Percentiles rank a stretch among this genome's conserved stretches.
Evolutionary conservation across 2,888 invertebrate genomes (phyloP).

Genomic region (Lordiphosa fenestrarum): DNA sequence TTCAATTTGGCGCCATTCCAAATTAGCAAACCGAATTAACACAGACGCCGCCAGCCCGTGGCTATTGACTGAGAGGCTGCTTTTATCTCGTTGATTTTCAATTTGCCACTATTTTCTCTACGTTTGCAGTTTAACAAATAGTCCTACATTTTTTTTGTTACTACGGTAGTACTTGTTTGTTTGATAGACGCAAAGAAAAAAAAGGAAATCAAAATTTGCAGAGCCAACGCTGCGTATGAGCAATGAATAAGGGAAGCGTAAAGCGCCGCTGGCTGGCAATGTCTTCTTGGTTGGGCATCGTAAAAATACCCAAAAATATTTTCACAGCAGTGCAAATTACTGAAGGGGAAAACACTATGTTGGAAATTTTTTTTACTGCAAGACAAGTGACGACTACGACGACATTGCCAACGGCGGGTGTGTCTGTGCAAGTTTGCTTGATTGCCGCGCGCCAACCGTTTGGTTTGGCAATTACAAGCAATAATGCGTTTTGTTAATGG

Average conservation of each 20-base stretch:
- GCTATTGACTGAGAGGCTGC: constrained; percentile 10
- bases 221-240: constrained; percentile 48
- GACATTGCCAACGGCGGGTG: constrained; percentile 32
- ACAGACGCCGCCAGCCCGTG: constrained; percentile 26
- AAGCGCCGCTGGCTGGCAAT: constrained; percentile 28
- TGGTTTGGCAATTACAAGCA: constrained; percentile 47
- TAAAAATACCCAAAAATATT: constrained; percentile 33
- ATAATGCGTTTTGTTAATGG: constrained; percentile 60
- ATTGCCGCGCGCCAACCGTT: constrained; percentile 25
- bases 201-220: constrained; percentile 15
- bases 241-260: constrained; percentile 27
- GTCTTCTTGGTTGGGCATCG: constrained; percentile 14
- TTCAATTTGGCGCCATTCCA: constrained; percentile 59
- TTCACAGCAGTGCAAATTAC: constrained; percentile 23
- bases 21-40: constrained; percentile 64
- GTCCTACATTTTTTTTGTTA: constrained; percentile 15
- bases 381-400: constrained; percentile 13
- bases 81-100: constrained; percentile 52
- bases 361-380: constrained; percentile 10
- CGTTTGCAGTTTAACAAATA: constrained; percentile 27
- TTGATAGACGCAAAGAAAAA: background rate
- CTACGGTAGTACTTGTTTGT: constrained; percentile 12
- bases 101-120: constrained; percentile 47
- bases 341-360: constrained; percentile 17
- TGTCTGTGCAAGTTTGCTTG: constrained; percentile 35